A percentile compares a stretch with the other conserved stretches of the same genome.
phyloP scores from a whole-genome alignment of 2,113 vertebrate genomes.

The Tonatia bakeri region DNA sequence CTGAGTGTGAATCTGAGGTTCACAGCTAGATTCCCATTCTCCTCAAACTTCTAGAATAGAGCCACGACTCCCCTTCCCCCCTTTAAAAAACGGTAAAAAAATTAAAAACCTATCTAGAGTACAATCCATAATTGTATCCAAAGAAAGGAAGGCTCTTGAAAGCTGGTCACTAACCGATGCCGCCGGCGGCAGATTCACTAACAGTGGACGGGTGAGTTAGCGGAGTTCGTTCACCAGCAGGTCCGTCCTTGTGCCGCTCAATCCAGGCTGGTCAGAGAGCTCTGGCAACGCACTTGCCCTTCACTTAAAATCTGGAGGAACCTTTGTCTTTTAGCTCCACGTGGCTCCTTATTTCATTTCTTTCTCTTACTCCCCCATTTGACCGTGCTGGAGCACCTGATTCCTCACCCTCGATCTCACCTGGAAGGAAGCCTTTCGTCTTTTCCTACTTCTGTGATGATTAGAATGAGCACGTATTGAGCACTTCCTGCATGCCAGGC shows the following conservation, averaged over 20 bases:
- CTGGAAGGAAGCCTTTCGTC: not conserved
- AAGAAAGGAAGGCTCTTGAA: not conserved
- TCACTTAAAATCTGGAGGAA: not conserved
- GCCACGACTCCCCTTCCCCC: not conserved
- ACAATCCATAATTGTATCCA: not conserved
- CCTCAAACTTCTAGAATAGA: not conserved
- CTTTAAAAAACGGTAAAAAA: not conserved
- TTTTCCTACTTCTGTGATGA: not conserved
- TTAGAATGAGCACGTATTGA: not conserved
- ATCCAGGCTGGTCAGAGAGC: not conserved
- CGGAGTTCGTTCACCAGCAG: not conserved
- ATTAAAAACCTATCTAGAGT: not conserved
- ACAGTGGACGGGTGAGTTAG: not conserved
- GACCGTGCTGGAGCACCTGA: not conserved
- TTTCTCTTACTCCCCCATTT: not conserved
- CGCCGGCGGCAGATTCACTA: not conserved
- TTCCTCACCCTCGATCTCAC: not conserved
- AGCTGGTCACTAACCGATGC: not conserved
- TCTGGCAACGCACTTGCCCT: not conserved
- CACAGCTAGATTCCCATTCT: not conserved
- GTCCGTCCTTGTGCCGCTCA: not conserved
- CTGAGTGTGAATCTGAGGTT: not conserved
- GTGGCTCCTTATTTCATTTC: not conserved
- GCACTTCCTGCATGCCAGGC: not conserved
- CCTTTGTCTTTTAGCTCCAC: not conserved